phyloP scores from a whole-genome alignment of 2,113 vertebrate genomes.

The Apistogramma diplotaenia region DNA sequence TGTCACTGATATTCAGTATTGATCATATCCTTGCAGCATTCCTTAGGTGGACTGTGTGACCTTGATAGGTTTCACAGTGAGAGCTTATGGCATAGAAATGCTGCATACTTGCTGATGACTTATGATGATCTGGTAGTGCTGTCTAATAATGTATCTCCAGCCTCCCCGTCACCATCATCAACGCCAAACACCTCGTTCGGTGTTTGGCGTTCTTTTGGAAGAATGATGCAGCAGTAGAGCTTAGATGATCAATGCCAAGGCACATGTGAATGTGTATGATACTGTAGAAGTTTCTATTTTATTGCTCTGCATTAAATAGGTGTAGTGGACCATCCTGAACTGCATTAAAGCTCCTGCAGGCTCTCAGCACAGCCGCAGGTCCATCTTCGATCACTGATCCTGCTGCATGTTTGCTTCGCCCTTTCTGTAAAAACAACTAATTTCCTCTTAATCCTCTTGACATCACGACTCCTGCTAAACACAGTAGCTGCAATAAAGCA shows the following conservation, averaged over 20 bases:
- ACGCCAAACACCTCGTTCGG: not conserved
- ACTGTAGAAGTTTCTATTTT: not conserved
- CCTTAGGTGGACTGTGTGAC: not conserved
- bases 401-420: not conserved
- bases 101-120: not conserved
- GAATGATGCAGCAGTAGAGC: not conserved
- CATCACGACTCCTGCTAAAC: not conserved
- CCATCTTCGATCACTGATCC: not conserved
- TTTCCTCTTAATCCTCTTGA: not conserved
- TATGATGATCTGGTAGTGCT: not conserved
- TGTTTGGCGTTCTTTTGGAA: too few relatives aligned
- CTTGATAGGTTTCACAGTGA: not conserved
- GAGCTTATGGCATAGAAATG: not conserved
- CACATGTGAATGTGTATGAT: not conserved
- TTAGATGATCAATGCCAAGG: not conserved
- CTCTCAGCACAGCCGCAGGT: not conserved
- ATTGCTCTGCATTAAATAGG: not conserved
- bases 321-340: not conserved
- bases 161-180: not conserved
- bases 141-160: not conserved
- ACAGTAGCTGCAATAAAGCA: not conserved
- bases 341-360: not conserved
- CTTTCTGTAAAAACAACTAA: not conserved
- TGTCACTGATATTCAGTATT: not conserved
- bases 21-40: not conserved